Evolutionary conservation across 2,797 vertebrate genomes (phyloP), one percentile per base, ranked within the genome.

Genomic region (Rhodeus uyekii): DNA sequence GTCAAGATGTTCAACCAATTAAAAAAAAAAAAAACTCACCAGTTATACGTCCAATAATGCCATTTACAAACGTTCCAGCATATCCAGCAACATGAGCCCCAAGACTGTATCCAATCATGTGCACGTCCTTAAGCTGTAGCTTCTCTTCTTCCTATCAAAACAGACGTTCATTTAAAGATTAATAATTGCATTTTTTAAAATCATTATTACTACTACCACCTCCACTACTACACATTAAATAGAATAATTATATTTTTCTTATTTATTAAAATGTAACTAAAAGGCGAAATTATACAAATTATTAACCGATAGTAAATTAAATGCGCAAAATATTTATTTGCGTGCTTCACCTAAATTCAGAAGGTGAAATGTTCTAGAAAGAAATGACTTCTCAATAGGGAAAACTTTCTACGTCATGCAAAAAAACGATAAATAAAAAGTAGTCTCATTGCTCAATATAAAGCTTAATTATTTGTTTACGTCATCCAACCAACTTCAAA

Each of bases 101-200:
- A 5, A 99, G 93, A 88, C 98, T 99, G 89, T 99, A 99, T 85
- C 98, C 98, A 1, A 99, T 98, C 87, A 99, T 91, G 87, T 99
- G 98, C 67, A 99, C 95, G 0, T 96, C 96, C 71, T 90, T 58
- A 0, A 98, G 90, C 44, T 93, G 91, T 64, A 98, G 93, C 12
- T 89, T 90, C 0, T 92, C 89, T 78, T 96, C 94, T 24, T 95
- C 95, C 98, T 99, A 91, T 86, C 44, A 88, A 19, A 48, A 38
- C 60, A 29, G 7, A 3, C 4, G 60, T 44, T 44, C 14, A 44
- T 14, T 39, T 10, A 42, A 2, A 42, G 12, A 2, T 60, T 60
- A 60, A 27, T 5, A 60, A 16, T n/a, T n/a, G n/a, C n/a, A n/a
- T n/a, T n/a, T n/a, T n/a, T n/a, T n/a, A n/a, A n/a, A n/a, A n/a